A percentile compares a stretch with the other conserved stretches of the same genome.
Evolutionary conservation across 2,888 invertebrate species (phyloP).

Genomic region (Sycophila texana): DNA sequence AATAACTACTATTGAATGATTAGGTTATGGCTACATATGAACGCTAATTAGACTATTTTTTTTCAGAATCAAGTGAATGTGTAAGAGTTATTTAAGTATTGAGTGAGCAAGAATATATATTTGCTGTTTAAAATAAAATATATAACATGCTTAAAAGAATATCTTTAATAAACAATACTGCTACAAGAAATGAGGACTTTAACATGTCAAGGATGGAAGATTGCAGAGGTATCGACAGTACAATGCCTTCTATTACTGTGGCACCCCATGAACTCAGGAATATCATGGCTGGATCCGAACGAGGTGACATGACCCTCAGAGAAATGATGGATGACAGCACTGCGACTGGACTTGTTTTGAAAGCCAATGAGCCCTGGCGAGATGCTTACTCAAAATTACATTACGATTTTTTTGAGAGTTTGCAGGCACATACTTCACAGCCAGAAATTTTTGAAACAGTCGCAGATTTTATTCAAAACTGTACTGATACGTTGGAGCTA

Average conservation of each 20-base stretch:
- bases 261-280: constrained; percentile 66
- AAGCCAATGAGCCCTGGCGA: constrained; percentile 70
- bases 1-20: no score
- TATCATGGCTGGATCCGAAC: constrained; percentile 64
- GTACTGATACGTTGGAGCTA: constrained; percentile 79
- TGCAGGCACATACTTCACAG: constrained; percentile 68
- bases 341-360: constrained; percentile 69
- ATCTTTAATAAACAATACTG: constrained; percentile 22
- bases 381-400: constrained; percentile 68
- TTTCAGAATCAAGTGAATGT: no score
- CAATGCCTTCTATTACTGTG: constrained; percentile 61
- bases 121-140: not conserved
- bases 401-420: constrained; percentile 71
- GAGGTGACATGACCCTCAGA: constrained; percentile 65
- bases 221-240: constrained; percentile 24
- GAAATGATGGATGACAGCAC: constrained; percentile 72
- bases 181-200: constrained; percentile 33
- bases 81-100: no score
- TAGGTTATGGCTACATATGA: no score
- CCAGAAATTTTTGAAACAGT: constrained; percentile 80
- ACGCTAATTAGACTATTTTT: no score
- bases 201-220: constrained; percentile 24
- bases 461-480: constrained; percentile 81
- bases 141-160: constrained; percentile 47
- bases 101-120: no score